These are phyloP conservation scores for Autographa gamma DNA, from an alignment of 2,888 invertebrate species.

Conservation along the genomic window DNA sequence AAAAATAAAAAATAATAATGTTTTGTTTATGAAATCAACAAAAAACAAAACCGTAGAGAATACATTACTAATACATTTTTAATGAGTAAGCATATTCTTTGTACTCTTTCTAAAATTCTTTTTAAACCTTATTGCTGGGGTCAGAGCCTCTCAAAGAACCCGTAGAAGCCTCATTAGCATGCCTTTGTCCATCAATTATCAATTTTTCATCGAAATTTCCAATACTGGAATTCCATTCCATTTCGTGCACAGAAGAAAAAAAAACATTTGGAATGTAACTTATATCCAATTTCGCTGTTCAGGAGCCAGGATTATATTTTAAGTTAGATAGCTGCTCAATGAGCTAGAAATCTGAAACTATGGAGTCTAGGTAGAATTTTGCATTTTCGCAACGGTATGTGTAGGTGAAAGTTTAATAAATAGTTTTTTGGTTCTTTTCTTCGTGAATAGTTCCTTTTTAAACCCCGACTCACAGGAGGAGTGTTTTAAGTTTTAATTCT, in stretches of 20 bases:
- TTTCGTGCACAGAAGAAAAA: background rate
- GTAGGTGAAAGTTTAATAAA: slow-evolving; percentile 5
- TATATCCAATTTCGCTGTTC: slow-evolving; percentile 40
- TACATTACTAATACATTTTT: background rate
- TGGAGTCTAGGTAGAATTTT: slow-evolving; percentile 14
- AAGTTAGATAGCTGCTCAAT: slow-evolving; percentile 30
- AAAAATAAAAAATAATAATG: no score
- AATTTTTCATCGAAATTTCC: slow-evolving; percentile 10
- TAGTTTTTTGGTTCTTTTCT: background rate
- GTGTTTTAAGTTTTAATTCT: no score
- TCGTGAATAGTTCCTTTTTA: background rate
- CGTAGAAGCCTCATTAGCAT: slow-evolving; percentile 24
- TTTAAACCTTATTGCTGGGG: slow-evolving; percentile 9
- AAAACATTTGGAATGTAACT: slow-evolving; percentile 5
- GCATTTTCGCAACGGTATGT: slow-evolving; percentile 6
- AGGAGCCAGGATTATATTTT: slow-evolving; percentile 1
- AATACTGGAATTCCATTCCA: background rate
- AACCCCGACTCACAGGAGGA: no score
- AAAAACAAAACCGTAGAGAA: background rate
- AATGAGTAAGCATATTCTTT: slow-evolving; percentile 15
- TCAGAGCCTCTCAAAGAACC: slow-evolving; percentile 17
- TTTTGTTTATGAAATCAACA: no score
- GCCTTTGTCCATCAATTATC: slow-evolving; percentile 37
- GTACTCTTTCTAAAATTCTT: background rate
- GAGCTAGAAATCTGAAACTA: slow-evolving; percentile 17